Percentiles rank a stretch among this genome's conserved stretches.
phyloP scores from a whole-genome alignment of 1,140 invertebrate genomes.

The Cotesia glomerata region DNA sequence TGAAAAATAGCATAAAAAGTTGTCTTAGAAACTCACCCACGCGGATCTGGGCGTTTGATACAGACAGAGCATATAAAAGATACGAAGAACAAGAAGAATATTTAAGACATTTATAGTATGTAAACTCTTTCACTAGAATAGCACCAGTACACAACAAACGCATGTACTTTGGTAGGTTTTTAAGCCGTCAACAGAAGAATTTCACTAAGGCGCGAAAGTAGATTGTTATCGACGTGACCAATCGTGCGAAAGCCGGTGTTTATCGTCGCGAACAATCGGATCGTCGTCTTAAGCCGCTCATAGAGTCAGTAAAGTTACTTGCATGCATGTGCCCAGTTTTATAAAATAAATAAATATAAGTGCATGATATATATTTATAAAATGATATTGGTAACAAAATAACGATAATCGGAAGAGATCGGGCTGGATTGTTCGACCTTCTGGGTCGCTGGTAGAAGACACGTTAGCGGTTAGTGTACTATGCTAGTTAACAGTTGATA shows the following conservation, averaged over 20 bases:
- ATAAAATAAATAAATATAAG: background rate
- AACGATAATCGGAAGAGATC: no score
- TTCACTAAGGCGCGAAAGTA: conserved; percentile 29
- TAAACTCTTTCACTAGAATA: background rate
- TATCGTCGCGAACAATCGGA: conserved; percentile 21
- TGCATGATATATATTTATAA: background rate
- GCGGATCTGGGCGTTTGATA: background rate
- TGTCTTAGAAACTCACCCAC: background rate
- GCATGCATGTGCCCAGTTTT: background rate
- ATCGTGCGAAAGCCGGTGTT: conserved; percentile 25
- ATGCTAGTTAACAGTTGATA: no score
- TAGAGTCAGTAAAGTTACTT: background rate
- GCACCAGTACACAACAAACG: background rate
- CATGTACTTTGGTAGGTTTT: conserved; percentile 18
- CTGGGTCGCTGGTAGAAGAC: no score
- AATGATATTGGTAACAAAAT: no score
- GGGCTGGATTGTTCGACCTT: no score
- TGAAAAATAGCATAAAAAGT: background rate
- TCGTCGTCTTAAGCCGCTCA: conserved; percentile 4
- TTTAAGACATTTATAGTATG: background rate
- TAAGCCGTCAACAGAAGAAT: conserved; percentile 13
- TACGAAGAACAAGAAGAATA: background rate
- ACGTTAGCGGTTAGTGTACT: no score
- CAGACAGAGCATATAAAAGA: background rate
- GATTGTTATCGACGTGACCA: conserved; percentile 27